Evolutionary conservation across 64 coral and sea anemone genomes (phyloP).

Genomic region (Dendronephthya gigantea): DNA sequence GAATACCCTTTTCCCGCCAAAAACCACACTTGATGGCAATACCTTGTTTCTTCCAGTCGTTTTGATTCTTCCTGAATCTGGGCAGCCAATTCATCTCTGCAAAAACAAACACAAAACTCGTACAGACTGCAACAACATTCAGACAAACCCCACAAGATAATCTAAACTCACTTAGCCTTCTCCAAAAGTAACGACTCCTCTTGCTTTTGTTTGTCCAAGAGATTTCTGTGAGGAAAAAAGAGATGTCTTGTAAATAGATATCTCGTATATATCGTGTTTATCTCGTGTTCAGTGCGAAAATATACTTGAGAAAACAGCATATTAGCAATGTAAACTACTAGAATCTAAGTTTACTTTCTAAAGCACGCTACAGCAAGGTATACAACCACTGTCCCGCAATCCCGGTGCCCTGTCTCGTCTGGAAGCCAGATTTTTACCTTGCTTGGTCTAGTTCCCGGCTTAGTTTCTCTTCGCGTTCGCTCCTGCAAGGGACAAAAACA

Average conservation of each 20-base stretch:
- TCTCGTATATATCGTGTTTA: no score
- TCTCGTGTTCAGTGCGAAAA: no score
- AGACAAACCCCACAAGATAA: neutral
- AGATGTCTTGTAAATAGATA: no score
- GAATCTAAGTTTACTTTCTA: no score
- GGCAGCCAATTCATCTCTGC: constrained; percentile 67
- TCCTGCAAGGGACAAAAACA: constrained; percentile 10
- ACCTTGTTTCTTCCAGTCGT: constrained; percentile 93
- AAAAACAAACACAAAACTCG: constrained; percentile 7
- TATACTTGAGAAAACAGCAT: no score
- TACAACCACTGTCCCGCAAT: no score
- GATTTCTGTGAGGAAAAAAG: constrained; percentile 44
- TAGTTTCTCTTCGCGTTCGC: constrained; percentile 52
- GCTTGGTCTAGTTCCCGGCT: constrained; percentile 72
- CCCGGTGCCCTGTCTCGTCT: no score
- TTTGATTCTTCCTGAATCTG: constrained; percentile 89
- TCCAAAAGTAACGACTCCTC: constrained; percentile 73
- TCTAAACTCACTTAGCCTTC: constrained; percentile 49
- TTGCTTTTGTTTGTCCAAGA: constrained; percentile 89
- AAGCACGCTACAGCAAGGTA: no score
- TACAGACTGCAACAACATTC: neutral
- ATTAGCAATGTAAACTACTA: no score
- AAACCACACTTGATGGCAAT: neutral
- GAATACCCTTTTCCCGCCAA: neutral
- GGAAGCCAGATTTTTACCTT: constrained; percentile 34